These are phyloP conservation scores for Trichechus manatus DNA, from an alignment of 2,113 vertebrate species.

Conservation along the genomic window DNA sequence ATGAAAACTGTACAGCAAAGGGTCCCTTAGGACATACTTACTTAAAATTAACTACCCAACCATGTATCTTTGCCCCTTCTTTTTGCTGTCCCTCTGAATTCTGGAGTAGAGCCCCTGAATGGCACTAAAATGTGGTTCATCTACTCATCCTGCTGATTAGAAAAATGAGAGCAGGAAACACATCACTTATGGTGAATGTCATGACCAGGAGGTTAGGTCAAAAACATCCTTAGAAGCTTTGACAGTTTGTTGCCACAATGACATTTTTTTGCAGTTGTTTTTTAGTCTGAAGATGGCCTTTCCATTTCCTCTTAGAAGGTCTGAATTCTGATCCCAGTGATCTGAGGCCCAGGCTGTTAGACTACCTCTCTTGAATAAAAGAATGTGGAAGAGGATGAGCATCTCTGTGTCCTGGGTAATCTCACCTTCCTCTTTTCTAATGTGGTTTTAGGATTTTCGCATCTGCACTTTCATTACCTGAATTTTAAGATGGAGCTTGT, in stretches of 20 bases:
- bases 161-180: constrained; percentile 63
- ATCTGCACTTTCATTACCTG: neutral
- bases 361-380: neutral
- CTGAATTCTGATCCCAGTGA: neutral
- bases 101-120: neutral
- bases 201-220: neutral
- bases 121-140: neutral
- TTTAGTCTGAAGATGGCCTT: neutral
- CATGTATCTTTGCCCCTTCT: neutral
- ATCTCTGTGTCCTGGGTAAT: neutral
- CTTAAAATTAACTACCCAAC: neutral
- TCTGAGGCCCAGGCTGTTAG: neutral
- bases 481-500: constrained; percentile 38
- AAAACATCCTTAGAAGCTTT: constrained; percentile 38
- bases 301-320: constrained; percentile 14
- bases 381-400: neutral
- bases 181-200: constrained; percentile 47
- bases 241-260: constrained; percentile 53
- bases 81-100: constrained; percentile 48
- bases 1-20: constrained; percentile 16
- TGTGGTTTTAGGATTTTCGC: constrained; percentile 24
- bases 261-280: constrained; percentile 39
- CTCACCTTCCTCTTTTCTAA: constrained; percentile 40
- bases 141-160: constrained; percentile 15
- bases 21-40: neutral